These are phyloP conservation scores for Chaitophorus viminalis DNA, from an alignment of 2,888 invertebrate genomes.

Conservation along the genomic window DNA sequence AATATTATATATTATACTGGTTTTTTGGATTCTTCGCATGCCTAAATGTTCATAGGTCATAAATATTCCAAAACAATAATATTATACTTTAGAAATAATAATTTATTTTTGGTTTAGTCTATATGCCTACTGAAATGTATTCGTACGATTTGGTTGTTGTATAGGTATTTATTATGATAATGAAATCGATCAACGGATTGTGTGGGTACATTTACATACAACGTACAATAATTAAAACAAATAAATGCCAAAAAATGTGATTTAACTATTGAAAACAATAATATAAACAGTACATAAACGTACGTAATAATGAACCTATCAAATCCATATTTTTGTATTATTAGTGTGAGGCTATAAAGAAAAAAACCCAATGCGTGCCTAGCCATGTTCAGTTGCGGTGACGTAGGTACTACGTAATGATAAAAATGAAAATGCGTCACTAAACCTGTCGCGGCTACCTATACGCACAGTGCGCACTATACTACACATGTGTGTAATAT, in stretches of 20 bases:
- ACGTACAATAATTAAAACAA: not conserved
- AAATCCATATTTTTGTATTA: not conserved
- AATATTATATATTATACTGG: not conserved
- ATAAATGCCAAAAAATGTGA: not conserved
- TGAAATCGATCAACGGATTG: no score
- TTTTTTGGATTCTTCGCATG: not conserved
- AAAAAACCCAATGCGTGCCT: not conserved
- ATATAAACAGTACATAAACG: no score
- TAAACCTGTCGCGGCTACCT: not conserved
- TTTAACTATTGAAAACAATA: not conserved
- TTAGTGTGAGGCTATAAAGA: not conserved
- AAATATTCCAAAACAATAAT: not conserved
- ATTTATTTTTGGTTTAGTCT: no score
- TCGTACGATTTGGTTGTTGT: no score
- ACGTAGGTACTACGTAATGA: slow-evolving; percentile 16
- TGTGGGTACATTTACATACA: not conserved
- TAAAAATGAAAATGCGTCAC: slow-evolving; percentile 39
- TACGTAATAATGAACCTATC: not conserved
- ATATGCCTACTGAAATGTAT: no score
- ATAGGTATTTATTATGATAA: no score
- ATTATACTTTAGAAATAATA: no score
- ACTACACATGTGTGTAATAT: no score
- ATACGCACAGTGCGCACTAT: no score
- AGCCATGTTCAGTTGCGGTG: not conserved
- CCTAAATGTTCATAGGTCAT: not conserved